Evolutionary conservation across 2,113 vertebrate species (phyloP).

Genomic region (Stomatorhinus ivindoensis): DNA sequence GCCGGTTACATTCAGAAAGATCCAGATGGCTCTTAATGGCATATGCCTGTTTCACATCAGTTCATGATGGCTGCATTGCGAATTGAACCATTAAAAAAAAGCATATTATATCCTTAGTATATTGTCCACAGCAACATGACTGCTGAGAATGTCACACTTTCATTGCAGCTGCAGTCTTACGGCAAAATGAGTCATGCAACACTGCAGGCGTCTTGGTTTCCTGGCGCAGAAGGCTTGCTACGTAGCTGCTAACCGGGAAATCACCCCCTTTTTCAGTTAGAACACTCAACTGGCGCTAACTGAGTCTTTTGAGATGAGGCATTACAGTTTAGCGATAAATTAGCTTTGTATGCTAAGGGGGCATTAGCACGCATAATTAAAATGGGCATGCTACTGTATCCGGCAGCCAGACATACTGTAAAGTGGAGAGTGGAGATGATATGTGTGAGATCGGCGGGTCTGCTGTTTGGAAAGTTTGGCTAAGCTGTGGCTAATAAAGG

Average conservation of each 20-base stretch:
- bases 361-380: background rate
- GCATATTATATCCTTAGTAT: background rate
- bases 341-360: background rate
- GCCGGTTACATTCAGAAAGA: background rate
- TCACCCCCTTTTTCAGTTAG: background rate
- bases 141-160: constrained; percentile 23
- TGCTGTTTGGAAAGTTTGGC: background rate
- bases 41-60: background rate
- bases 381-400: background rate
- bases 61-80: background rate
- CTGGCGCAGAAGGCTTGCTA: constrained; percentile 61
- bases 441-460: background rate
- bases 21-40: background rate
- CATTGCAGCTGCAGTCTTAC: constrained; percentile 56
- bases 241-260: constrained; percentile 44
- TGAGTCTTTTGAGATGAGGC: background rate
- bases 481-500: background rate
- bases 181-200: constrained; percentile 61
- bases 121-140: background rate
- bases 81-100: background rate
- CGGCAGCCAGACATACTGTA: background rate
- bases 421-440: background rate
- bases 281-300: background rate
- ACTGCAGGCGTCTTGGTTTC: constrained; percentile 55
- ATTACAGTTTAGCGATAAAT: background rate